Base-by-base conservation (phyloP, 2,888 invertebrate species). In the Drosophila emarginata region DNA sequence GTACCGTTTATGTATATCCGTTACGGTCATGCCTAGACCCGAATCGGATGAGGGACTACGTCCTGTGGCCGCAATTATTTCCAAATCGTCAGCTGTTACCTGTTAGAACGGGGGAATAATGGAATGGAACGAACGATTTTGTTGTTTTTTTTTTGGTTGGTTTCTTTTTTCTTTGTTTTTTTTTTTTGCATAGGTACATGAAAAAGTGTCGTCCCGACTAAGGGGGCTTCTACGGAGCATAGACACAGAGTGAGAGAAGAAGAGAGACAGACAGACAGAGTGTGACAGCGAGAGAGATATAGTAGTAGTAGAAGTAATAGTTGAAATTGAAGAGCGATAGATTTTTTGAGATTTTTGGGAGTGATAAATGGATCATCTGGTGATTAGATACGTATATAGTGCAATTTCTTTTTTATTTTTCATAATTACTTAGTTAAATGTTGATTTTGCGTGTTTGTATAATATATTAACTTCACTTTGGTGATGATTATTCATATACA, bases 41-140 rank as follows among this genome's bases (percentile, higher is more conserved):
- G 97, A 97, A 94, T 97, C 97, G 93, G 97, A 97, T 92, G 97
- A 97, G 87, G 97, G 97, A 90, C 97, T 96, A 91, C 96, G 95
- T 93, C 94, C 94, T 91, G 95, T 95, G 75, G 91, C 90, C 74
- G 91, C 91, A 81, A 90, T 89, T 74, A 92, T 90, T 90, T 92
- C 92, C 91, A 91, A 85, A 89, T 92, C 92, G 88, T 91, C 90
- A 83, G 92, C 91, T 67, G 91, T 90, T 79, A 91, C 92, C 92
- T 92, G 88, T 83, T 86, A 87, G 84, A 77, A 45, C 11, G 53
- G 53, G 53, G 53, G 56, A 56, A 37, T 75, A 78, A 79, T 78
- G 82, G 80, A 81, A 80, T 76, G 86, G 86, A 81, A 81, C 81
- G 86, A 82, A 72, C 84, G 77, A 80, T 79, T 80, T 75, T 37